Evolutionary conservation across 2,888 invertebrate species (phyloP).

Genomic region (Graphium colonna): DNA sequence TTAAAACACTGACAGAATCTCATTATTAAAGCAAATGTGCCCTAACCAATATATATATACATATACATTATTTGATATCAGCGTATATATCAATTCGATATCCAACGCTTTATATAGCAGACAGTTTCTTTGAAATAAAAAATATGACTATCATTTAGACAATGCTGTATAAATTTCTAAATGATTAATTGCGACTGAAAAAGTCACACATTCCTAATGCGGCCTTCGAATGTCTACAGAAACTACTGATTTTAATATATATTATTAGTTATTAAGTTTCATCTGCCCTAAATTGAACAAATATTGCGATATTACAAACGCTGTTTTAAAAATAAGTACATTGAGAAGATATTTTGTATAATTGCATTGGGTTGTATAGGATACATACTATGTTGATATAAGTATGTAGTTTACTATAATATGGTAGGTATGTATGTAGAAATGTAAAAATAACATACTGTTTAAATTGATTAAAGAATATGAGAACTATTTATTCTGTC

Average conservation of each 20-base stretch:
- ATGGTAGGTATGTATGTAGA: conserved; percentile 46
- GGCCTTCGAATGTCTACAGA: conserved; percentile 28
- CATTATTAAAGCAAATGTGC: too few species aligned
- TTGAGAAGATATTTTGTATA: conserved; percentile 72
- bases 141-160: too few species aligned
- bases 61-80: too few species aligned
- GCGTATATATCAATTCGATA: too few species aligned
- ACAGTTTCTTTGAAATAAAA: too few species aligned
- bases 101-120: too few species aligned
- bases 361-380: conserved; percentile 76
- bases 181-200: conserved; percentile 8
- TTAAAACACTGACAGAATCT: too few species aligned
- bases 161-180: too few species aligned
- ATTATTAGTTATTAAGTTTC: conserved; percentile 39
- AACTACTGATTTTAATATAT: conserved; percentile 11
- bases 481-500: conserved; percentile 67
- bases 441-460: conserved; percentile 64
- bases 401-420: conserved; percentile 50
- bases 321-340: conserved; percentile 63
- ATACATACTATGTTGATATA: conserved; percentile 50
- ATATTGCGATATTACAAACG: conserved; percentile 65
- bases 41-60: too few species aligned
- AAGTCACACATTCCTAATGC: conserved; percentile 51
- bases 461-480: conserved; percentile 45
- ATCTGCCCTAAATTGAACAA: conserved; percentile 59